These are phyloP conservation scores for Syngnathus typhle DNA, from an alignment of 2,113 vertebrate species.

Conservation along the genomic window DNA sequence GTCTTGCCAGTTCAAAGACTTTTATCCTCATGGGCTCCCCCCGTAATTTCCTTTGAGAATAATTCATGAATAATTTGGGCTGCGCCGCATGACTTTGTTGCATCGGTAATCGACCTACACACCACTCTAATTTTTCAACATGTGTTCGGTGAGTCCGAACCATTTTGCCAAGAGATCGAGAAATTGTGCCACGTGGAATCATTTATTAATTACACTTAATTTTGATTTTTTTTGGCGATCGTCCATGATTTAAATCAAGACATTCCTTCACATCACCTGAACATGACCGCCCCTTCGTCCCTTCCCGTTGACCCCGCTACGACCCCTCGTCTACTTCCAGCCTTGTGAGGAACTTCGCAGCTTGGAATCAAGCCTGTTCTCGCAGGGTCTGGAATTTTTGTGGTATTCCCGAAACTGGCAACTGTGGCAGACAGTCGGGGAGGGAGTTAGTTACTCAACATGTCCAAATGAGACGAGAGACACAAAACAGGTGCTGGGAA, in stretches of 20 bases:
- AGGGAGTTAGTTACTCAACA: slow-evolving; percentile 29
- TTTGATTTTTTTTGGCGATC: slow-evolving; percentile 17
- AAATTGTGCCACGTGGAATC: not conserved
- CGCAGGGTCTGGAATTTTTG: slow-evolving; percentile 60
- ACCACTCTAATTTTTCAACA: slow-evolving; percentile 15
- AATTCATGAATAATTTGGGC: slow-evolving; percentile 41
- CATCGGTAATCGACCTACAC: slow-evolving; percentile 31
- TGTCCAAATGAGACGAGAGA: slow-evolving; percentile 17
- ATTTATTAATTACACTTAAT: no score
- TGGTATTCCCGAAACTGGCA: slow-evolving; percentile 39
- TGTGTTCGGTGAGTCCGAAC: not conserved
- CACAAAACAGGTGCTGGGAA: slow-evolving; percentile 28
- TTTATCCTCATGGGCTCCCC: slow-evolving; percentile 26
- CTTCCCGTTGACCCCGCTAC: slow-evolving; percentile 56
- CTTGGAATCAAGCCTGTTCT: slow-evolving; percentile 64
- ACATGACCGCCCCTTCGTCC: slow-evolving; percentile 52
- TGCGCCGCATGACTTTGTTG: slow-evolving; percentile 31
- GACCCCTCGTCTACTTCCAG: slow-evolving; percentile 63
- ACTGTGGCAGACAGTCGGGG: slow-evolving; percentile 15
- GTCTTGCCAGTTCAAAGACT: slow-evolving; percentile 33
- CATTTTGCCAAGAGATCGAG: not conserved
- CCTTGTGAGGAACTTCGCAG: slow-evolving; percentile 71
- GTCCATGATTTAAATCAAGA: slow-evolving; percentile 40
- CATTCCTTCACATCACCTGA: slow-evolving; percentile 41
- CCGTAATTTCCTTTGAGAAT: slow-evolving; percentile 48